Base-by-base conservation (phyloP, 2,888 invertebrate genomes). In the Dyspetes luteomarginatus region DNA sequence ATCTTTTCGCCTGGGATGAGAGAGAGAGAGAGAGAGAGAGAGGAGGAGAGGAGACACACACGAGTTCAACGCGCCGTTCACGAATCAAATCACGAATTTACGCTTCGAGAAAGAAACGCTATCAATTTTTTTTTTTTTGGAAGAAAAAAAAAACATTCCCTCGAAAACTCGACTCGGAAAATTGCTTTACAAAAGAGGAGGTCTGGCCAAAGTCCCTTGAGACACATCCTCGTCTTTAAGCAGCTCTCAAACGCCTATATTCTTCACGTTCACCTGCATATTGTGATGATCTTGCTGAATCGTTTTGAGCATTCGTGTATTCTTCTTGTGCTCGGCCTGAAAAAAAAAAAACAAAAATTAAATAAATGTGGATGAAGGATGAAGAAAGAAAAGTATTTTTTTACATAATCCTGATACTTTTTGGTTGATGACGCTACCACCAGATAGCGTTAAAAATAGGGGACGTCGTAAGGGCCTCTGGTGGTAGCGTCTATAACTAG, bases 221-320 rank as follows among this genome's bases (percentile, higher is more conserved):
- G 81, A 73, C 75, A 76, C 79, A 73, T 82, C 65, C 64, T 74
- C 80, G 55, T 79, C 75, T 48, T 84, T 68, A 58, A 78, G 64
- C 72, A 43, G 65, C 58, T 77, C 76, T 82, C 85, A 90, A 71
- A 90, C 89, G 22, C 86, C 90, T 9, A 90, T 87, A 79, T 91
- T 89, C 58, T 90, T 86, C 81, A 87, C 85, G 73, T 88, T 91
- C 73, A 87, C 85, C 75, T 91, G 91, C 64, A 91, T 89, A 81
- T 86, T 90, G 36, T 87, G 89, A 80, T 91, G 92, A 69, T 92
- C 92, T 81, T 92, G 90, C 76, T 92, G 90, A 52, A 92, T 87
- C 3, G 89, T 89, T 85, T 89, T 89, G 9, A 92, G 86, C 76
- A 91, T 89, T 60, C 65, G 73, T 41, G 73, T 74, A 36, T 81